Conservation (phyloP, 2,113 vertebrate genomes). For the Hippocampus mohnikei region DNA sequence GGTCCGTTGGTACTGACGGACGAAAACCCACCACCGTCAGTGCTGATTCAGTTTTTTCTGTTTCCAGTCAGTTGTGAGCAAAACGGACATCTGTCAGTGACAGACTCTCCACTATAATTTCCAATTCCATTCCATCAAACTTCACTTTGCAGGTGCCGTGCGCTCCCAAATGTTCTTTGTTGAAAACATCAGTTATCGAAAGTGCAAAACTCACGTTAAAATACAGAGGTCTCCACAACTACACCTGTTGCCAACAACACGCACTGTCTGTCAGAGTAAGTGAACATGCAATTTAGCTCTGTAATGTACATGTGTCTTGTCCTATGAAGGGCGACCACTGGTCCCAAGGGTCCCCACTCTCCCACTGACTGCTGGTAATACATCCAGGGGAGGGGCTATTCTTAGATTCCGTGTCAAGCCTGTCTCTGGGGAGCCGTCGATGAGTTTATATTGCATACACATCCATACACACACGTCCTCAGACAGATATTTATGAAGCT, state of each 20-base stretch:
- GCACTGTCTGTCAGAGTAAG: background rate
- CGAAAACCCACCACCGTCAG: too few relatives aligned
- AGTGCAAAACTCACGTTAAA: too few relatives aligned
- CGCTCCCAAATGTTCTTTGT: too few relatives aligned
- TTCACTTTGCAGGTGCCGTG: too few relatives aligned
- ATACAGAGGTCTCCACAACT: too few relatives aligned
- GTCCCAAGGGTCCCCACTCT: slow-evolving; percentile 25
- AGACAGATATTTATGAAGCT: slow-evolving; percentile 47
- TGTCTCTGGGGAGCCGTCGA: slow-evolving; percentile 58
- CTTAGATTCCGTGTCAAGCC: slow-evolving; percentile 55
- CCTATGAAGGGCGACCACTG: slow-evolving; percentile 31
- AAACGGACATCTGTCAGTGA: too few relatives aligned
- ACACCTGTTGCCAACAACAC: background rate
- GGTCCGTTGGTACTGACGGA: too few relatives aligned
- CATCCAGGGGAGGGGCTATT: slow-evolving; percentile 44
- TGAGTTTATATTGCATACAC: slow-evolving; percentile 41
- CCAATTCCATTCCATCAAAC: too few relatives aligned
- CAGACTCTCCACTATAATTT: too few relatives aligned
- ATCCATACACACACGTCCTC: slow-evolving; percentile 13
- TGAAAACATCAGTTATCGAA: too few relatives aligned
- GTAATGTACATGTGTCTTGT: slow-evolving; percentile 28
- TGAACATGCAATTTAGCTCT: background rate
- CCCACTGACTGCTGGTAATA: slow-evolving; percentile 23
- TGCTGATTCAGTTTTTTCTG: too few relatives aligned
- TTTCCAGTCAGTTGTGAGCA: too few relatives aligned